Base-by-base conservation (phyloP, 1,140 invertebrate species). In the Homarus americanus region DNA sequence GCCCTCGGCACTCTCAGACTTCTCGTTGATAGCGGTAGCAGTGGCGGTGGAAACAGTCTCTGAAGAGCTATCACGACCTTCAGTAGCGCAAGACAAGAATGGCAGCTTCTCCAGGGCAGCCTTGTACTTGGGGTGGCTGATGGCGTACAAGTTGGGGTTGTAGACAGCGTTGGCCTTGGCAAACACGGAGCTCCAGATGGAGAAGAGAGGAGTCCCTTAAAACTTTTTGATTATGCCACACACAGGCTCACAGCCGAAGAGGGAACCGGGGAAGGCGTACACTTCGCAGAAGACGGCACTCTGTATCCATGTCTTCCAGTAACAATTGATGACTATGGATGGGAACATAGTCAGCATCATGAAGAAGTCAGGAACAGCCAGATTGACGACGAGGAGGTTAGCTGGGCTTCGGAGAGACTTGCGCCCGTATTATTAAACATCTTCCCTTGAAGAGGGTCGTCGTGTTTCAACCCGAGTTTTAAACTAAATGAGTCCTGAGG, bases 261-360 rank as follows among this genome's bases (percentile, higher is more conserved):
- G 66, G 7, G 63, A 36, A 28, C 82, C 82, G 36, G n/a, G 44
- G 66, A 85, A 73, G 17, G 34, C 82, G 17, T 72, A 72, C 66
- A 73, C 0, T 78, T 89, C 87, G 24, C 87, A 89, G 49, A 76
- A 76, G 24, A 89, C 28, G 12, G 87, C 76, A 0, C 87, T 78
- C 49, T 82, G 87, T 15, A 40, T 82, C 87, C 87, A 89, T 0
- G 76, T 44, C 87, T 89, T 53, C 28, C 49, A 63, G 87, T 82
- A 89, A 78, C 87, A 89, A 58, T 82, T 82, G 32, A 76, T 34
- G 28, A 89, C 76, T 12, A 89, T 53, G 78, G 80, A 40, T 0
- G 87, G 87, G 41, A 89, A 82, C 87, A 82, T 76, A 1, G 87
- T 72, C 10, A 89, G 78, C 87, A 89, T 89, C 87, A 89, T 89